A percentile compares a stretch with the other conserved stretches of the same genome.
phyloP scores from a whole-genome alignment of 2,113 vertebrate genomes.

The Sphaerodactylus townsendi region DNA sequence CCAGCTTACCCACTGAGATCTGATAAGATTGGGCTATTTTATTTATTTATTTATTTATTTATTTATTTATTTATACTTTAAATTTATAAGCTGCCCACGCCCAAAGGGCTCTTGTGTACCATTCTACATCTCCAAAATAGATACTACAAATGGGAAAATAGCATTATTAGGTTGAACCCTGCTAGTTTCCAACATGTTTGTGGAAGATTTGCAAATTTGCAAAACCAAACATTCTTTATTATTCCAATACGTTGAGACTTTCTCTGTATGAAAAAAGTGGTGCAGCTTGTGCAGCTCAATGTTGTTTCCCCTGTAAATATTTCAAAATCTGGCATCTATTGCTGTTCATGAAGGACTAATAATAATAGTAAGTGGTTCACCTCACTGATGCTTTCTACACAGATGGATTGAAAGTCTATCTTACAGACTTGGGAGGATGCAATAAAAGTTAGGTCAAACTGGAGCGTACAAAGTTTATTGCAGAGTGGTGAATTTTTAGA shows the following conservation, averaged over 20 bases:
- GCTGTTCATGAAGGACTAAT: neutral
- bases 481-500: conserved; percentile 4
- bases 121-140: too few species aligned
- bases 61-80: too few species aligned
- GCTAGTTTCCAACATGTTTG: too few species aligned
- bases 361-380: neutral
- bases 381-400: conserved; percentile 21
- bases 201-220: neutral
- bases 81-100: too few species aligned
- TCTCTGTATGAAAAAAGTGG: too few species aligned
- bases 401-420: neutral
- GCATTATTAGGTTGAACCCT: too few species aligned
- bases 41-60: too few species aligned
- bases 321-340: neutral
- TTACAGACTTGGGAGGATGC: neutral
- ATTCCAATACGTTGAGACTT: neutral
- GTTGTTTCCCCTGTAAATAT: neutral
- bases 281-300: neutral
- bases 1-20: too few species aligned
- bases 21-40: too few species aligned
- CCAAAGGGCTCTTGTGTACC: too few species aligned
- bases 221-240: neutral
- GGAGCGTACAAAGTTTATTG: neutral
- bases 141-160: too few species aligned
- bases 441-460: conserved; percentile 10